Evolutionary conservation across 2,113 vertebrate species (phyloP).

Genomic region (Corvus hawaiiensis): DNA sequence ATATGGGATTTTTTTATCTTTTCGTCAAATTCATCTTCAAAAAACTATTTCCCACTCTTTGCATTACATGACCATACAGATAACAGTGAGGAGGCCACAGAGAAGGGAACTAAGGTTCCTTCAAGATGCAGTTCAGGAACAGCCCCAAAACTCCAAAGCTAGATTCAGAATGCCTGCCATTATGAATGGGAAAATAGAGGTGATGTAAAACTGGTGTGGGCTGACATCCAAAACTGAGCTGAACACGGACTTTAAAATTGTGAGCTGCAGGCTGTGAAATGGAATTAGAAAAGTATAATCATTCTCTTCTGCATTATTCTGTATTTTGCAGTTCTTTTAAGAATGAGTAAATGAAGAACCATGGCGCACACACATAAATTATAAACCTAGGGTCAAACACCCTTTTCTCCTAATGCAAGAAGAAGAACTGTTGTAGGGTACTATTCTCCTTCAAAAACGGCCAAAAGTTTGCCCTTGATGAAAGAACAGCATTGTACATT

Average conservation of each 20-base stretch:
- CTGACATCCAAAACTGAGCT: neutral
- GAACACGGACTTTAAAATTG: neutral
- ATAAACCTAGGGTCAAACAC: neutral
- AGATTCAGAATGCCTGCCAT: neutral
- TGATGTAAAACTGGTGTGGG: neutral
- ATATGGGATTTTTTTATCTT: fast-evolving
- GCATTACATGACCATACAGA: neutral
- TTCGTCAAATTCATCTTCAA: neutral
- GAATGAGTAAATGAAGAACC: neutral
- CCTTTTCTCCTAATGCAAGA: neutral
- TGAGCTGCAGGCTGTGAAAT: neutral
- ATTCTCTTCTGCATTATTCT: neutral
- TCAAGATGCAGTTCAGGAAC: neutral
- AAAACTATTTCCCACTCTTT: neutral
- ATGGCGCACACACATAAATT: neutral
- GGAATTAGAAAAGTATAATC: neutral
- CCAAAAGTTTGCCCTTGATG: neutral
- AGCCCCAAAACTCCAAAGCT: neutral
- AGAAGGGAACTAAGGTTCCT: neutral
- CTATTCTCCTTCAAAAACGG: neutral
- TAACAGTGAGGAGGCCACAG: neutral
- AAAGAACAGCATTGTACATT: neutral
- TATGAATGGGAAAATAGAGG: neutral
- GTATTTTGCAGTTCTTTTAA: neutral
- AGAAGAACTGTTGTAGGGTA: neutral